A percentile compares a stretch with the other conserved stretches of the same genome.
Evolutionary conservation across 2,797 vertebrate genomes (phyloP).

Genomic region (Acanthiza pusilla): DNA sequence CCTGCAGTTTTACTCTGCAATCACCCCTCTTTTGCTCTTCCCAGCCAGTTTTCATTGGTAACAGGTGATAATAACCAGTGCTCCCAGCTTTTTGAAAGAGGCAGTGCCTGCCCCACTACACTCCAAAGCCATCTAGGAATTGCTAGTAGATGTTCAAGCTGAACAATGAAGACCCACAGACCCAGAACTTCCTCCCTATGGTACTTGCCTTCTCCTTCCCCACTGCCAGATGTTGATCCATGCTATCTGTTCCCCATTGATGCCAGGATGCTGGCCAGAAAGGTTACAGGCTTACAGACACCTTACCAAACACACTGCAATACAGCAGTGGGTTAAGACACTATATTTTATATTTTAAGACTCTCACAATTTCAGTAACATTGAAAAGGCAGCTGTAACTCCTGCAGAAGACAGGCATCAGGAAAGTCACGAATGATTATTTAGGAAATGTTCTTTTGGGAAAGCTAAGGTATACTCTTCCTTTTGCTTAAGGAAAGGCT

Average conservation of each 20-base stretch:
- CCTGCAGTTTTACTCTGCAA: background rate
- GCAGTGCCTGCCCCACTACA: background rate
- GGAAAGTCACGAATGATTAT: background rate
- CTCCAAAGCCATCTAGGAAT: background rate
- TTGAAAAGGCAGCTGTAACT: background rate
- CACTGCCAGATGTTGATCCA: background rate
- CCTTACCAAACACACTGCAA: background rate
- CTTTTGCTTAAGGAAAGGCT: conserved; percentile 3
- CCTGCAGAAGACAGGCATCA: background rate
- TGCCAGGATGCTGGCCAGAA: background rate
- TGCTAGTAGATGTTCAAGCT: background rate
- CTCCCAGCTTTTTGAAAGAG: background rate
- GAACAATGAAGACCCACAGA: background rate
- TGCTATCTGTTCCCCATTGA: background rate
- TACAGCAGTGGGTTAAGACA: background rate
- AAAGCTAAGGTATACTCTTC: background rate
- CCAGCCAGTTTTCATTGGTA: background rate
- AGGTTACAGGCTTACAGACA: background rate
- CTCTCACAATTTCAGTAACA: background rate
- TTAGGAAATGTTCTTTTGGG: background rate
- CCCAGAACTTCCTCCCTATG: background rate
- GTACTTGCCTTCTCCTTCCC: background rate
- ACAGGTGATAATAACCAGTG: background rate
- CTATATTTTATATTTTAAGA: background rate
- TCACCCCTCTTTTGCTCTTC: fast-evolving